Percentiles rank a stretch among this genome's conserved stretches.
These are phyloP conservation scores for Geotrypetes seraphini DNA, from an alignment of 2,797 vertebrate genomes.

Conservation along the genomic window DNA sequence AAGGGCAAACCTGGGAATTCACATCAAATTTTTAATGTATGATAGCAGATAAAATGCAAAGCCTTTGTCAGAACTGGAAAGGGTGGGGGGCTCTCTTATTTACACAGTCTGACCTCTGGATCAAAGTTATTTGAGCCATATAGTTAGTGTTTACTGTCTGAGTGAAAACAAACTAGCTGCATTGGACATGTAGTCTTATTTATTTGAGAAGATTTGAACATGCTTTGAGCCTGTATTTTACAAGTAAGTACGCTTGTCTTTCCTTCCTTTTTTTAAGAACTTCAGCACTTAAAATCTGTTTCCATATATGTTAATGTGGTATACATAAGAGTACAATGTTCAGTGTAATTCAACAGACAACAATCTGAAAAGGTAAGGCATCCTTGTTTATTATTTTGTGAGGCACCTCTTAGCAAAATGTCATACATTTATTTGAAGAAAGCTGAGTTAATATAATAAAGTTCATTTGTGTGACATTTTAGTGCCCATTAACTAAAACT, in stretches of 20 bases:
- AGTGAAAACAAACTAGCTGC: too few species aligned
- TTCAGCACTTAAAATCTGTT: conserved; percentile 24
- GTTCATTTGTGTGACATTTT: conserved; percentile 50
- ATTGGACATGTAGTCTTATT: conserved; percentile 44
- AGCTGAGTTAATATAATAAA: conserved; percentile 33
- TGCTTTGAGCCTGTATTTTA: conserved; percentile 57
- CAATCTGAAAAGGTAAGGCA: conserved; percentile 58
- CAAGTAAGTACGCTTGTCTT: conserved; percentile 59
- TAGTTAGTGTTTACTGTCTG: too few species aligned
- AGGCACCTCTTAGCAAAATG: conserved; percentile 43
- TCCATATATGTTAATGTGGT: conserved; percentile 27
- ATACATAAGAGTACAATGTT: too few species aligned
- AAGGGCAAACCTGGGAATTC: too few species aligned
- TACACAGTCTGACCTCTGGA: too few species aligned
- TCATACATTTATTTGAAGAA: conserved; percentile 45
- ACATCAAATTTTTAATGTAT: too few species aligned
- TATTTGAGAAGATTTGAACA: conserved; percentile 47
- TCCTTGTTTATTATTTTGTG: conserved; percentile 49
- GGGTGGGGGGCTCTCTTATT: too few species aligned
- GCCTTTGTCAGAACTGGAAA: too few species aligned
- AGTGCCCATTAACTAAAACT: conserved; percentile 56
- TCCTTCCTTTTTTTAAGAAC: conserved; percentile 27
- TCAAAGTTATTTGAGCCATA: too few species aligned
- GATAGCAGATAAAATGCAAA: too few species aligned
- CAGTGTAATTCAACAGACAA: too few species aligned